Conservation (phyloP, 2,797 vertebrate genomes). For the Pristis pectinata region DNA sequence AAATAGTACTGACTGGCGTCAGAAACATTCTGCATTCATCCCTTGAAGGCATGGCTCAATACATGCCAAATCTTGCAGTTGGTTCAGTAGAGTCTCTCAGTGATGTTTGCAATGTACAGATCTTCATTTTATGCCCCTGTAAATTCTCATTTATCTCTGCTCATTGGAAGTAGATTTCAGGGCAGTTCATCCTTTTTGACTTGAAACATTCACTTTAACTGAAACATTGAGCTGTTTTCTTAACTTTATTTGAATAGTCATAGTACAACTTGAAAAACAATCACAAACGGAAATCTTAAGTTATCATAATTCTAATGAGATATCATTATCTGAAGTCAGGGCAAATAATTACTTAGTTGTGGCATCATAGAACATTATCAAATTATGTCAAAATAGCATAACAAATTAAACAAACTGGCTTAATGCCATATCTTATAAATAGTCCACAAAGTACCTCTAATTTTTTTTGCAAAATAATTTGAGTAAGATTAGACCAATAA, state of each 20-base stretch:
- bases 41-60: slow-evolving; percentile 53
- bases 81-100: slow-evolving; percentile 46
- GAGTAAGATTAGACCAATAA: background rate
- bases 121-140: slow-evolving; percentile 65
- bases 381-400: background rate
- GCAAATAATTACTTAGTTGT: background rate
- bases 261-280: background rate
- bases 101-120: slow-evolving; percentile 65
- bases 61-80: slow-evolving; percentile 51
- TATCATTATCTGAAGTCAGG: background rate
- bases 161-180: slow-evolving; percentile 9
- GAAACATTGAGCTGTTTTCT: background rate
- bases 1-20: slow-evolving; percentile 49
- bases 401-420: background rate
- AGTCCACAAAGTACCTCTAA: background rate
- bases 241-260: background rate
- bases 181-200: background rate
- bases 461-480: background rate
- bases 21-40: slow-evolving; percentile 49
- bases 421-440: background rate
- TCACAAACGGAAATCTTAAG: background rate
- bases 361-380: background rate
- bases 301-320: background rate
- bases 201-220: background rate
- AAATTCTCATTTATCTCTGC: slow-evolving; percentile 56